Conservation (phyloP, 2,113 vertebrate genomes). For the Nothobranchius kuhntae region DNA sequence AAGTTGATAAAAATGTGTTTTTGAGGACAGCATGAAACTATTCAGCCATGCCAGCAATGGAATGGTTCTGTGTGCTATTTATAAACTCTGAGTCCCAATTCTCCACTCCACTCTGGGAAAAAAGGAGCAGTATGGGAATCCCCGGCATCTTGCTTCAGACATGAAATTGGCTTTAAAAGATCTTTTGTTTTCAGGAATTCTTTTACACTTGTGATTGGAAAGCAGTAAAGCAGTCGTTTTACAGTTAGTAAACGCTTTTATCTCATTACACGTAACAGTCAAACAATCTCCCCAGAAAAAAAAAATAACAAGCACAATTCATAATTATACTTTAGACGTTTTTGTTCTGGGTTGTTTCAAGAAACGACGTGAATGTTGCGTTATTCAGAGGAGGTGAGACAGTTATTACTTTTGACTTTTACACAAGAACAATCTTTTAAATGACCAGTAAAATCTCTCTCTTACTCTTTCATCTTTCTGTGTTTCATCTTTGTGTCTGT, state of each 20-base stretch:
- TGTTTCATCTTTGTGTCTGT: no score
- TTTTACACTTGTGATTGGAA: slow-evolving; percentile 1
- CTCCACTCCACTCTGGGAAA: slow-evolving; percentile 9
- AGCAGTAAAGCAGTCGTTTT: background rate
- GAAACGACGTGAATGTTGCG: no score
- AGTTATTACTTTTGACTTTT: no score
- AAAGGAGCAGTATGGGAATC: slow-evolving; percentile 31
- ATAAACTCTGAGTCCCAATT: slow-evolving; percentile 42
- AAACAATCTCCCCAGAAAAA: background rate
- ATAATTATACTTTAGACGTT: no score
- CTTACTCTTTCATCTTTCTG: no score
- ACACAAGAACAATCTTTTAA: no score
- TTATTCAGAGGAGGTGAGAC: no score
- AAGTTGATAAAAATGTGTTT: slow-evolving; percentile 3
- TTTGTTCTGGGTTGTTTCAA: no score
- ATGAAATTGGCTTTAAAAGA: slow-evolving; percentile 8
- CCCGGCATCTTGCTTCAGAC: slow-evolving; percentile 22
- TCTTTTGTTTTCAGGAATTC: slow-evolving; percentile 13
- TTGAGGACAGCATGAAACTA: slow-evolving; percentile 32
- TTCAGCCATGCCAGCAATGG: slow-evolving; percentile 50
- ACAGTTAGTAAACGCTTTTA: background rate
- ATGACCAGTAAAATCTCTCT: no score
- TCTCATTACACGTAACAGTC: slow-evolving; percentile 3
- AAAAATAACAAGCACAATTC: no score
- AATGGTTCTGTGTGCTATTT: slow-evolving; percentile 48